Base-by-base conservation (phyloP, 1,140 invertebrate genomes). In the Ruditapes philippinarum region DNA sequence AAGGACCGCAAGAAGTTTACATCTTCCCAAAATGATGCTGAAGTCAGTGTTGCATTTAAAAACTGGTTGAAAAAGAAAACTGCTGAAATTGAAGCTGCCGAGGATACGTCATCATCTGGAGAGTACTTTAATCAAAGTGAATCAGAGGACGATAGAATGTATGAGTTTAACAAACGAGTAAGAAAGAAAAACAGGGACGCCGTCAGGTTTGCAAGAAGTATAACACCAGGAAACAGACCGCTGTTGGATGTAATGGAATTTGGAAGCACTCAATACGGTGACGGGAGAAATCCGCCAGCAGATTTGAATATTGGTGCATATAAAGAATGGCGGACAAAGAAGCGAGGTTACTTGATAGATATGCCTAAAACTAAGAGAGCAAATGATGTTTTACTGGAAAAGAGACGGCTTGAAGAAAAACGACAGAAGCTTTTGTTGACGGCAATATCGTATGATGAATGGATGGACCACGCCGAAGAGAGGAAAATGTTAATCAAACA, bases 401-500 rank as follows among this genome's bases (percentile, higher is more conserved):
- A 91, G 54, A 88, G 65, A 54, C 83, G 82, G 28, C 31, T 93
- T 17, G 93, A 94, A 78, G 90, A 93, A 85, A 93, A 92, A 68
- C 78, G 93, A 28, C 92, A 94, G 40, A 89, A 92, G 70, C 78
- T 94, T 36, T 62, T 94, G n/a, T 80, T 93, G 68, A 90, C 70
- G 28, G 93, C 93, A 22, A 88, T 93, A 33, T 91, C 93, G 17
- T 92, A 93, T 54, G 92, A 94, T 19, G 92, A 94, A 57, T 94
- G 93, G 93, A 89, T 93, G 89, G 89, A 92, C 22, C 91, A 92
- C 60, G 62, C 90, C 0, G 91, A 92, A 36, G 89, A 93, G 28
- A 87, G 90, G 49, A 91, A 92, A 68, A 25, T 80, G 12, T 73
- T 94, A 42, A 94, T 94, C 68, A 80, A 91, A 19, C 88, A 91